Evolutionary conservation across 92 coral and sea anemone species (phyloP).

Genomic region (Heteractis magnifica): DNA sequence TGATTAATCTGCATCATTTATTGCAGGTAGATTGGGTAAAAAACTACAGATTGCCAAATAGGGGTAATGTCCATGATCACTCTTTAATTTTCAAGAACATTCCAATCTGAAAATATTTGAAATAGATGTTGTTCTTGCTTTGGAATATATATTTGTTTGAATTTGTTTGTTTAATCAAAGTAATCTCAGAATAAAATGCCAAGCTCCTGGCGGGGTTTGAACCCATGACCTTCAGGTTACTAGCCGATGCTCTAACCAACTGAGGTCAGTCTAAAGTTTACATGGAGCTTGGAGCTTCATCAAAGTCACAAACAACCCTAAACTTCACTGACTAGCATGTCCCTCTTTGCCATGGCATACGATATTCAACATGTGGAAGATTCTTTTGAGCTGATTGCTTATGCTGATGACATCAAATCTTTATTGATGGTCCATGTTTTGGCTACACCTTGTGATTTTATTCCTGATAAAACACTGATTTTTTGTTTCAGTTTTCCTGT

Average conservation of each 20-base stretch:
- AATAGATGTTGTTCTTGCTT: no score
- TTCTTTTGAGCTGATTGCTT: slow-evolving; percentile 38
- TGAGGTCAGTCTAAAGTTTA: no score
- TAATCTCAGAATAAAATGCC: no score
- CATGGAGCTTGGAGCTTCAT: no score
- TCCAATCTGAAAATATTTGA: neutral
- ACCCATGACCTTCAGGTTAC: no score
- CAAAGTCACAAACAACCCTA: no score
- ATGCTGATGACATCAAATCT: slow-evolving; percentile 31
- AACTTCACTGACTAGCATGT: neutral
- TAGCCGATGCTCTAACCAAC: no score
- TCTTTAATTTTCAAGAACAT: neutral
- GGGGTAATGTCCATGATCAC: slow-evolving; percentile 6
- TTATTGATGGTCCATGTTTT: slow-evolving; percentile 24
- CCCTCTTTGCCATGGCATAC: neutral
- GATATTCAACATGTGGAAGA: neutral
- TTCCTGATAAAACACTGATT: neutral
- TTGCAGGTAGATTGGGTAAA: slow-evolving; percentile 34
- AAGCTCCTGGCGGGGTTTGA: no score
- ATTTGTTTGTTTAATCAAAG: neutral
- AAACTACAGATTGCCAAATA: slow-evolving; percentile 36
- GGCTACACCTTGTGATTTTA: neutral
- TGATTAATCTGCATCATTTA: neutral
- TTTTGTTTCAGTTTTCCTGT: slow-evolving; percentile 33
- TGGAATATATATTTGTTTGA: neutral